phyloP scores from a whole-genome alignment of 1,140 invertebrate species.

The Drosophila azteca region DNA sequence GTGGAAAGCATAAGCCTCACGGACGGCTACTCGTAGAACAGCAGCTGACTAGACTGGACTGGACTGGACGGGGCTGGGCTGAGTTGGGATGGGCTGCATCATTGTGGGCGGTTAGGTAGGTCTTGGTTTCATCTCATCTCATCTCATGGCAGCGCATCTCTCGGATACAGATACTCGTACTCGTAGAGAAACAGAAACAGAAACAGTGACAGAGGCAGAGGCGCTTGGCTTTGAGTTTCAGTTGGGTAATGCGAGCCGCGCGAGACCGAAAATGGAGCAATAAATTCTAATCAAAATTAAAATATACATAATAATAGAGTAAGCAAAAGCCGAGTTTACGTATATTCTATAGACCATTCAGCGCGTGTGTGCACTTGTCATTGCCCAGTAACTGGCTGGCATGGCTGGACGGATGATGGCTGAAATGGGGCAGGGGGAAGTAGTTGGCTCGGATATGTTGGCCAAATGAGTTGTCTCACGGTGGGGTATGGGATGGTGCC shows the following conservation, averaged over 20 bases:
- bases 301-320: constrained; percentile 74
- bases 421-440: constrained; percentile 1
- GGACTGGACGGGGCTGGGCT: background rate
- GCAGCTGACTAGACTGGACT: constrained; percentile 36
- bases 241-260: constrained; percentile 52
- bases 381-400: constrained; percentile 21
- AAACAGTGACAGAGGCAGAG: background rate
- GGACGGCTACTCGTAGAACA: constrained; percentile 19
- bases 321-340: constrained; percentile 53
- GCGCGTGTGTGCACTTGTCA: constrained; percentile 63
- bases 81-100: constrained; percentile 16
- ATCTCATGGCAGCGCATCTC: constrained; percentile 30
- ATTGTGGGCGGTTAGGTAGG: constrained; percentile 64
- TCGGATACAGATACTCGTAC: constrained; percentile 40
- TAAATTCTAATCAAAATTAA: constrained; percentile 82
- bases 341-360: constrained; percentile 50
- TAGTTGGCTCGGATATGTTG: constrained; percentile 2
- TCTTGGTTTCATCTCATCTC: constrained; percentile 45
- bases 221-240: constrained; percentile 67
- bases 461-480: constrained; percentile 27
- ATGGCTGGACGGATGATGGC: background rate
- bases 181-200: too few species aligned
- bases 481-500: background rate
- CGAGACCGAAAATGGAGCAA: constrained; percentile 66
- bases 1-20: constrained; percentile 56